Evolutionary conservation across 1,140 invertebrate species (phyloP).

Genomic region (Drosophila arawakana): DNA sequence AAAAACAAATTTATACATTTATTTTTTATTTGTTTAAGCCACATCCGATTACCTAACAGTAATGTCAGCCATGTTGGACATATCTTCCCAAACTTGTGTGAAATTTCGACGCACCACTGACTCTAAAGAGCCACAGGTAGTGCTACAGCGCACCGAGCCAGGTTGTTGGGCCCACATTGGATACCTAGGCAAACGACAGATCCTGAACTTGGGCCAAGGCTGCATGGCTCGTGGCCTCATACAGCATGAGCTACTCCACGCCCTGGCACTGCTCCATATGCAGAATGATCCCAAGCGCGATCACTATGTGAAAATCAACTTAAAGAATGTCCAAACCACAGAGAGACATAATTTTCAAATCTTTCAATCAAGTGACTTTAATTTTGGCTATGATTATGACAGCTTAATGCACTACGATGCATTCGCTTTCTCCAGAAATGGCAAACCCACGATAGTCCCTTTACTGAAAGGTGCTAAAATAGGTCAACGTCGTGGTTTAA

Average conservation of each 20-base stretch:
- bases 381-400: slow-evolving; percentile 87
- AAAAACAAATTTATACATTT: neutral
- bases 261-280: slow-evolving; percentile 89
- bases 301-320: slow-evolving; percentile 87
- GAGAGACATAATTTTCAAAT: slow-evolving; percentile 86
- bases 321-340: slow-evolving; percentile 87
- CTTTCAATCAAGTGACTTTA: slow-evolving; percentile 77
- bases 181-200: slow-evolving; percentile 82
- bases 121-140: slow-evolving; percentile 44
- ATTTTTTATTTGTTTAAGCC: neutral
- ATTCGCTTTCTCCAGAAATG: slow-evolving; percentile 90
- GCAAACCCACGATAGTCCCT: slow-evolving; percentile 88
- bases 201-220: slow-evolving; percentile 31
- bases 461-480: slow-evolving; percentile 57
- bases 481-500: slow-evolving; percentile 85
- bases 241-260: slow-evolving; percentile 89
- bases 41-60: neutral
- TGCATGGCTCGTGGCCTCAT: slow-evolving; percentile 84
- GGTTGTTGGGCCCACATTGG: slow-evolving; percentile 86
- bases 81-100: slow-evolving; percentile 44
- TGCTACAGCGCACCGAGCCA: slow-evolving; percentile 67
- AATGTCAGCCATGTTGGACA: slow-evolving; percentile 35
- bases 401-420: slow-evolving; percentile 89
- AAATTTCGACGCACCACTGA: slow-evolving; percentile 36
- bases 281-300: slow-evolving; percentile 89